These are phyloP conservation scores for Pygmarrhopalites habei DNA, from an alignment of 1,140 invertebrate species.

Conservation along the genomic window DNA sequence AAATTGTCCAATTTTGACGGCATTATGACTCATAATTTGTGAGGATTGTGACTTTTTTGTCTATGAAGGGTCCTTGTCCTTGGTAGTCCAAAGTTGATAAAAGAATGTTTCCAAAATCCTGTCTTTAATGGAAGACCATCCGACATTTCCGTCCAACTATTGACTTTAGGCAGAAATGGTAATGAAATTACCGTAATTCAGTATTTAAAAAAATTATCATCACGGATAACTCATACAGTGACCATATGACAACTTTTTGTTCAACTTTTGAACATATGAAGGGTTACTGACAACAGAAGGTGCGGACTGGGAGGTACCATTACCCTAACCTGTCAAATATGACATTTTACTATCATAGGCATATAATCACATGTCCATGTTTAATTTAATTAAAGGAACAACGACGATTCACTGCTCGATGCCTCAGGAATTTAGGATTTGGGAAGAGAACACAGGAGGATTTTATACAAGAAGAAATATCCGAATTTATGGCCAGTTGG, in stretches of 20 bases:
- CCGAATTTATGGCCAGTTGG: not conserved
- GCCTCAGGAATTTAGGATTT: not conserved
- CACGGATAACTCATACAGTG: no score
- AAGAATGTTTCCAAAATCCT: not conserved
- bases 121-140: not conserved
- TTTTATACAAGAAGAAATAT: not conserved
- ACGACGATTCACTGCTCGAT: not conserved
- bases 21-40: not conserved
- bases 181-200: not conserved
- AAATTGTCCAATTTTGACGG: not conserved
- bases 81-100: not conserved
- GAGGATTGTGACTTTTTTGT: not conserved
- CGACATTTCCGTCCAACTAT: not conserved
- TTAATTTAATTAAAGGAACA: no score
- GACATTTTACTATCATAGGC: no score
- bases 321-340: no score
- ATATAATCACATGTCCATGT: no score
- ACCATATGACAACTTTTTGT: no score
- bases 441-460: not conserved
- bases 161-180: constrained; percentile 4
- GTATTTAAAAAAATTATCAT: no score
- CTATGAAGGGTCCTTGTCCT: constrained; percentile 1
- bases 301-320: no score
- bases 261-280: not conserved
- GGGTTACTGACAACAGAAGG: constrained; percentile 3